Base-by-base conservation (phyloP, 1,140 invertebrate species). In the Agraylea sexmaculata region DNA sequence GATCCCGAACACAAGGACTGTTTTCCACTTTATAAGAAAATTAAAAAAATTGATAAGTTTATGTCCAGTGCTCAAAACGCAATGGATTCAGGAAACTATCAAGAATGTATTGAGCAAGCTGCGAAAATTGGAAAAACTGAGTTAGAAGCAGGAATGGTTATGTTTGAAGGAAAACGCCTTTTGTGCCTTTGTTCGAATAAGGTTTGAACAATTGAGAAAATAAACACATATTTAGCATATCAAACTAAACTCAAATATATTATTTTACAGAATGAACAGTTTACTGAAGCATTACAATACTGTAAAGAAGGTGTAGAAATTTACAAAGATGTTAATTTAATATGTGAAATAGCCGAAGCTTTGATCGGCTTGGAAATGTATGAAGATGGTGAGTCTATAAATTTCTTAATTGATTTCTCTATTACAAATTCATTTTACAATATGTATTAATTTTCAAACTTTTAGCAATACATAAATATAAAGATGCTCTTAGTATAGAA, bases 1-100 rank as follows among this genome's bases (percentile, higher is more conserved):
- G 95, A 99, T 69, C 92, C 93, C 0, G 96, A 99, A 53, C 91
- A 99, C 62, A 92, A 94, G 62, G 68, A 83, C 42, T 99, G 95
- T 66, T 93, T 79, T 62, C 75, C 83, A n/a, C 81, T 94, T 55
- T 99, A 99, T 62, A 99, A 97, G 59, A 92, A 89, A 59, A 68
- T 98, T 2, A 95, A 96, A 56, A 95, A 97, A 59, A 71, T 99
- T n/a, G 85, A 83, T 37, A 96, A 94, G 59, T 67, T 83, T 38
- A 53, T 96, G 22, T 67, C 73, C 19, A 71, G 79, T n/a, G 78
- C 86, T 3, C 78, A 87, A 49, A 71, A 75, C 22, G 62, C 70
- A 7, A 69, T 77, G 11, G 78, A 84, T 45, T 59, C 74, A 10
- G 70, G 80, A 33, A 68, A 89, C 49, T 89, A 73, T 64, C 57